These are phyloP conservation scores for Sminthurinus aureus DNA, from an alignment of 2,888 invertebrate species.

Conservation along the genomic window DNA sequence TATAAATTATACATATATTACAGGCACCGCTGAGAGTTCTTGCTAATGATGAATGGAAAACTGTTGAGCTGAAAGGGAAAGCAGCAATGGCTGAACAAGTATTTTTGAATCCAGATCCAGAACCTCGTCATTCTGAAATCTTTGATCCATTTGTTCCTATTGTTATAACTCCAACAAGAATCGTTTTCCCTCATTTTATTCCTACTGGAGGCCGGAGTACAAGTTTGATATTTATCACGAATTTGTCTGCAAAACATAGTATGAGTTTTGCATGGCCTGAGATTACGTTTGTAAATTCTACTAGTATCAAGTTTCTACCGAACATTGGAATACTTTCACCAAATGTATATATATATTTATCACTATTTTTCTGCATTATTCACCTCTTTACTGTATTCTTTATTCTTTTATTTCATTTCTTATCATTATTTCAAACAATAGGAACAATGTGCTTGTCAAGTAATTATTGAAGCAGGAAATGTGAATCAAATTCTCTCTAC, in stretches of 20 bases:
- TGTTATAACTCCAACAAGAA: slow-evolving; percentile 46
- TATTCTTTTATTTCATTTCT: no score
- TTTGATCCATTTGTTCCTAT: slow-evolving; percentile 49
- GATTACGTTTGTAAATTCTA: slow-evolving; percentile 49
- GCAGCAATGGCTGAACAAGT: slow-evolving; percentile 38
- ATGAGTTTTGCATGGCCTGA: slow-evolving; percentile 54
- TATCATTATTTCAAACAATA: no score
- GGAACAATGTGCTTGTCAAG: slow-evolving; percentile 40
- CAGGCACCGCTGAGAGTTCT: slow-evolving; percentile 44
- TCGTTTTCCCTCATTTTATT: slow-evolving; percentile 49
- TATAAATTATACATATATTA: background rate
- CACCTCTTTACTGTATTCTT: no score
- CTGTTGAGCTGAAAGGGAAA: slow-evolving; percentile 41
- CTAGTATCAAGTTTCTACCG: slow-evolving; percentile 53
- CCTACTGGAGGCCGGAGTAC: slow-evolving; percentile 51
- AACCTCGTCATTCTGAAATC: slow-evolving; percentile 38
- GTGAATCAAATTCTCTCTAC: slow-evolving; percentile 42
- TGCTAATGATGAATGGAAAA: slow-evolving; percentile 35
- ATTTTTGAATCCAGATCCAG: slow-evolving; percentile 38
- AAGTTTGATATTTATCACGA: slow-evolving; percentile 53
- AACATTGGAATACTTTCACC: slow-evolving; percentile 51
- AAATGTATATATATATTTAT: slow-evolving; percentile 20
- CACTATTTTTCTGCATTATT: background rate
- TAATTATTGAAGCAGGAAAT: slow-evolving; percentile 51
- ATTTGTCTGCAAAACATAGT: slow-evolving; percentile 48